Percentiles rank a stretch among this genome's conserved stretches.
phyloP scores from a whole-genome alignment of 2,797 vertebrate species.

The Oryzias dopingdopingensis region DNA sequence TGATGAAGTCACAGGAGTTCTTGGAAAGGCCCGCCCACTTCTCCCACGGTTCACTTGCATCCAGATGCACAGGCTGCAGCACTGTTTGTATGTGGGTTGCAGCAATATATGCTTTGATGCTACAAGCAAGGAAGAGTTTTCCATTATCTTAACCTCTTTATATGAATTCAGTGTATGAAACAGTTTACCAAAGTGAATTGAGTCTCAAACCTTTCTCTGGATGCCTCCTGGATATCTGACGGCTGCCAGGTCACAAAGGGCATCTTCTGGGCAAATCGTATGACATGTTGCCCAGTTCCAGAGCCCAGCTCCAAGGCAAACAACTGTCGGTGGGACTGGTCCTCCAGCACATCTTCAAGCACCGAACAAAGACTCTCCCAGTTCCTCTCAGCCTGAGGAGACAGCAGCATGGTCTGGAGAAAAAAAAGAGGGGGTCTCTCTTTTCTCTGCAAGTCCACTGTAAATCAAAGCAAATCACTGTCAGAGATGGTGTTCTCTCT shows the following conservation, averaged over 20 bases:
- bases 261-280: slow-evolving; percentile 74
- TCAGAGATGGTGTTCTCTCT: neutral
- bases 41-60: slow-evolving; percentile 71
- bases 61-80: slow-evolving; percentile 71
- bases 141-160: neutral
- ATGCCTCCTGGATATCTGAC: slow-evolving; percentile 74
- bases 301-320: slow-evolving; percentile 76
- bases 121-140: slow-evolving; percentile 35
- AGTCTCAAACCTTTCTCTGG: slow-evolving; percentile 54
- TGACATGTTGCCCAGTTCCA: slow-evolving; percentile 77
- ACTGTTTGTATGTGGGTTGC: slow-evolving; percentile 70
- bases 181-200: no score
- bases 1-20: slow-evolving; percentile 68
- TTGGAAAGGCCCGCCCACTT: slow-evolving; percentile 70
- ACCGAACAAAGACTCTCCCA: slow-evolving; percentile 68
- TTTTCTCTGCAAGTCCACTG: neutral
- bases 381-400: slow-evolving; percentile 76
- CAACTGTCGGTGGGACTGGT: slow-evolving; percentile 66
- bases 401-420: slow-evolving; percentile 72
- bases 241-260: slow-evolving; percentile 77
- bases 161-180: neutral
- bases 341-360: slow-evolving; percentile 68
- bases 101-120: slow-evolving; percentile 74
- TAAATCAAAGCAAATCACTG: no score
- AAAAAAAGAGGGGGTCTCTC: neutral